A percentile compares a stretch with the other conserved stretches of the same genome.
Conservation (phyloP, 2,888 invertebrate genomes). For the Cremastobaeus sp. region DNA sequence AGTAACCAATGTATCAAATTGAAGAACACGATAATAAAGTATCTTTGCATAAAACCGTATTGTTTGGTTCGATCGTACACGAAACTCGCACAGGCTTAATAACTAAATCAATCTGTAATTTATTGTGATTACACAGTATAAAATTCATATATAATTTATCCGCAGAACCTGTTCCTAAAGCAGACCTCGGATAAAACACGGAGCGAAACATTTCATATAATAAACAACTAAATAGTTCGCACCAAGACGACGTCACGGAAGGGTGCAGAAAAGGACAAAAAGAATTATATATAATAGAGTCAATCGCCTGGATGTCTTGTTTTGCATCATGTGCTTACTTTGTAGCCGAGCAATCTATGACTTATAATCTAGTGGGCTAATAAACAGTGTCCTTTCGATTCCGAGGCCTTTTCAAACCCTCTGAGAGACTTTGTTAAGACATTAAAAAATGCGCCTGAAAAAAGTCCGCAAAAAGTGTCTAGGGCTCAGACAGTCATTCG, state of each 20-base stretch:
- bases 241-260: constrained; percentile 31
- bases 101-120: constrained; percentile 42
- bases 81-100: constrained; percentile 1
- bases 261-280: constrained; percentile 45
- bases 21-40: too few relatives aligned
- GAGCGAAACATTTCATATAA: constrained; percentile 37
- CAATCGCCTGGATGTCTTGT: constrained; percentile 51
- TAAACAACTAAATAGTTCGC: constrained; percentile 48
- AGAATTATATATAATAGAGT: constrained; percentile 34
- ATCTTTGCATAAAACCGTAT: constrained; percentile 11
- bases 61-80: neutral
- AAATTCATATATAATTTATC: constrained; percentile 2
- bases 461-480: too few relatives aligned
- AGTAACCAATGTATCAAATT: too few relatives aligned
- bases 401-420: too few relatives aligned
- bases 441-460: too few relatives aligned
- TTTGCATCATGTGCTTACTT: too few relatives aligned
- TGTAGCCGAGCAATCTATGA: too few relatives aligned
- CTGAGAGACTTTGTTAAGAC: too few relatives aligned
- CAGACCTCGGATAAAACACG: constrained; percentile 22
- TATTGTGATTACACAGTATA: constrained; percentile 37
- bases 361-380: constrained; percentile 20
- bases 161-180: constrained; percentile 29
- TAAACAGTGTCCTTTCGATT: constrained; percentile 24
- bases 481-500: too few relatives aligned